These are phyloP conservation scores for Trissolcus brochymenae DNA, from an alignment of 2,888 invertebrate species.

Conservation along the genomic window DNA sequence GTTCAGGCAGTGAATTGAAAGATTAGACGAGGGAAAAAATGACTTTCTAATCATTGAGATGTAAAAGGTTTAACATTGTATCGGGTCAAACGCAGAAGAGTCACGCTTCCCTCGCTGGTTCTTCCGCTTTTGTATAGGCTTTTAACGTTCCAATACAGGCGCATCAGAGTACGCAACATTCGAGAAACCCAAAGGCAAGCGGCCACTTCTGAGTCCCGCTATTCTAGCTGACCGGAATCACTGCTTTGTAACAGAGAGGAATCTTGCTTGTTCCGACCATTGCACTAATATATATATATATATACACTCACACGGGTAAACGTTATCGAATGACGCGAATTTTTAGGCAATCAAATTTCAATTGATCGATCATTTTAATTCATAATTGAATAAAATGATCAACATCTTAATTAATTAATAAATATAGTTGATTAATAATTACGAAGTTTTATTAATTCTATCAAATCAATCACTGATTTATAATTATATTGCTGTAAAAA, in stretches of 20 bases:
- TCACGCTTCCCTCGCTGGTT: conserved; percentile 27
- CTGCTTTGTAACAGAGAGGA: conserved; percentile 70
- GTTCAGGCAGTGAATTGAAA: neutral
- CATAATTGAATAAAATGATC: too few relatives aligned
- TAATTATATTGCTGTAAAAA: too few relatives aligned
- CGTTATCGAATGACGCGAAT: conserved; percentile 1
- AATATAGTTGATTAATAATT: too few relatives aligned
- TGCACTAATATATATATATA: conserved; percentile 38
- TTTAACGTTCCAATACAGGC: conserved; percentile 59
- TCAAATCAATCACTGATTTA: too few relatives aligned
- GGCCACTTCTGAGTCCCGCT: conserved; percentile 71
- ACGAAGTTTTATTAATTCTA: too few relatives aligned
- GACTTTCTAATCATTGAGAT: conserved; percentile 47
- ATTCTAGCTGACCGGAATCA: conserved; percentile 75
- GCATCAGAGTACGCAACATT: conserved; percentile 53
- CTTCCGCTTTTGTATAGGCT: conserved; percentile 62
- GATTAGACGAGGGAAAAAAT: conserved; percentile 10
- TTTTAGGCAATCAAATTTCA: too few relatives aligned
- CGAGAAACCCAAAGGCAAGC: conserved; percentile 62
- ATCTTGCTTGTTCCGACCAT: conserved; percentile 37
- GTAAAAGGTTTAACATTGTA: conserved; percentile 30
- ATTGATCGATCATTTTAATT: too few relatives aligned
- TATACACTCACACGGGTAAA: conserved; percentile 7
- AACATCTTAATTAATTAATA: too few relatives aligned
- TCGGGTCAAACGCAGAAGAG: conserved; percentile 12